phyloP scores from a whole-genome alignment of 2,113 vertebrate species.

The Lepisosteus osseus region DNA sequence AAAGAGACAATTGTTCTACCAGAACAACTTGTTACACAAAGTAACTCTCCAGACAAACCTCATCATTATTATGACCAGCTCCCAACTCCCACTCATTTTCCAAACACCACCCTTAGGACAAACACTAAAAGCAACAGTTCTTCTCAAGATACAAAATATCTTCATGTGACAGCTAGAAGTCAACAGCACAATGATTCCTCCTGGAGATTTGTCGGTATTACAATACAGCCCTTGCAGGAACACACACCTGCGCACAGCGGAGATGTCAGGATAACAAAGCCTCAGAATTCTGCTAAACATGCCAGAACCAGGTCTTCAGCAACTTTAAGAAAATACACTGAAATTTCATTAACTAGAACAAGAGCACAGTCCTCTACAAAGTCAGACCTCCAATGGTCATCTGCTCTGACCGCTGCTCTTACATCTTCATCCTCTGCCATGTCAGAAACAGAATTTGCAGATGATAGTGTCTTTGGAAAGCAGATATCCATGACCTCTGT shows the following conservation, averaged over 20 bases:
- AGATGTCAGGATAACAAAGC: background rate
- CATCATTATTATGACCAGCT: no score
- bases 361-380: constrained; percentile 37
- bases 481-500: constrained; percentile 6
- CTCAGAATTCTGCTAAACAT: background rate
- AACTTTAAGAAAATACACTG: background rate
- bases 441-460: constrained; percentile 32
- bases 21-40: no score
- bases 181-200: background rate
- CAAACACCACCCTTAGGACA: background rate
- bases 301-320: background rate
- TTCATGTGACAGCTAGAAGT: background rate
- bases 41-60: no score
- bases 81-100: no score
- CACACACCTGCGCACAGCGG: background rate
- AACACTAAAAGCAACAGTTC: background rate
- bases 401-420: constrained; percentile 19
- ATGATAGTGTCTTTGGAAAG: constrained; percentile 4
- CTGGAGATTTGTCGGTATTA: background rate
- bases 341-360: background rate
- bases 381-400: constrained; percentile 25
- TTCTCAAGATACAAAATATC: no score
- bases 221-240: background rate
- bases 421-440: constrained; percentile 16
- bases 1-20: no score